Evolutionary conservation across 2,888 invertebrate species (phyloP).

Genomic region (Pedicia rivosa): DNA sequence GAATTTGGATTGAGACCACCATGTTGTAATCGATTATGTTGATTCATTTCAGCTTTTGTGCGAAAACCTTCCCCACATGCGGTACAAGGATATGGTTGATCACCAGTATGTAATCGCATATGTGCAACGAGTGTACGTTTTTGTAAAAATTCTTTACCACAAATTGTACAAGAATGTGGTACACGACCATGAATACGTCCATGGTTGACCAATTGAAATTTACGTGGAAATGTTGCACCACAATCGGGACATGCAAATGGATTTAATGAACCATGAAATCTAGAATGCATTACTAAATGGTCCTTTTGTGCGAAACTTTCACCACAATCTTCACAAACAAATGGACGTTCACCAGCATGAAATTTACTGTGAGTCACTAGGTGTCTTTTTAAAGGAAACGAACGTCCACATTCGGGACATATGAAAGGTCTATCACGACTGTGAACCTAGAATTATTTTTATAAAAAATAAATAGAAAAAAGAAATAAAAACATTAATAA

Average conservation of each 20-base stretch:
- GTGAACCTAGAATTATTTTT: too few relatives aligned
- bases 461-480: too few relatives aligned
- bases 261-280: conserved; percentile 90
- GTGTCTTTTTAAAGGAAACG: conserved; percentile 67
- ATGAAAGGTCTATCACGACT: conserved; percentile 68
- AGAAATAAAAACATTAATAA: too few relatives aligned
- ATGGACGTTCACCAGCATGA: conserved; percentile 71
- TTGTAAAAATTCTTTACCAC: conserved; percentile 73
- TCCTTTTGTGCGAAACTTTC: conserved; percentile 87
- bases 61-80: conserved; percentile 65
- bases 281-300: conserved; percentile 42
- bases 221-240: conserved; percentile 66
- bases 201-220: conserved; percentile 75
- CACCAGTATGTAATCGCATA: conserved; percentile 60
- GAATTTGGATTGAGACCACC: conserved; percentile 31
- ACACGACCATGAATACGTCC: conserved; percentile 64
- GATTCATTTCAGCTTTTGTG: conserved; percentile 49
- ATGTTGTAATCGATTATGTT: conserved; percentile 44
- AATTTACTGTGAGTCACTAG: conserved; percentile 74
- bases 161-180: conserved; percentile 66
- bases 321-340: conserved; percentile 75
- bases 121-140: conserved; percentile 69
- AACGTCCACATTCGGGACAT: conserved; percentile 66
- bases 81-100: conserved; percentile 55
- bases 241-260: conserved; percentile 91